Evolutionary conservation across 2,888 invertebrate species (phyloP), one percentile per base, ranked within the genome.

Genomic region (Chrysopilus asiliformis): DNA sequence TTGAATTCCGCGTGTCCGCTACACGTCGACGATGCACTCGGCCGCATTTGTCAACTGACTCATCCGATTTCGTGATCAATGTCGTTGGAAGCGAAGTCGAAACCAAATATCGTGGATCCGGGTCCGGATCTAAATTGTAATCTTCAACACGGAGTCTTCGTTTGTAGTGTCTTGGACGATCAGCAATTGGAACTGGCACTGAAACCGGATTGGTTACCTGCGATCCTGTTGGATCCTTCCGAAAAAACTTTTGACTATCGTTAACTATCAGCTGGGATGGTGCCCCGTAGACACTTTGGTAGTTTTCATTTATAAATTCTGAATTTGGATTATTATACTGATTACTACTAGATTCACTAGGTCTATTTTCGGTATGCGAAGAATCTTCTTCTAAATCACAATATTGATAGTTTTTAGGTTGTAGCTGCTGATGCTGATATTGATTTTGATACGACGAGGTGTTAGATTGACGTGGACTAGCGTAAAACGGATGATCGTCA

Each of bases 281-380:
- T n/a, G 58, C 57, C 7, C 46, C 50, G 36, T 61, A 61, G 8
- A 61, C 60, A 47, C 60, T 60, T 32, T 52, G 53, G 48, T 61
- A 61, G 34, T 59, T 58, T 40, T 60, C 59, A 48, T 60, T 38
- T 32, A 32, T 14, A 14, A 32, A 18, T 10, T 18, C 9, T 13
- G 19, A 22, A 12, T 37, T 34, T 10, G 27, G 20, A n/a, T 18
- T 14, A 18, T 31, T 26, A n/a, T 29, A 18, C n/a, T 26, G 3
- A 12, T 27, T 28, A 24, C 25, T 19, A 8, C n/a, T 31, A 9
- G 14, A 18, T 12, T 40, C 25, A 10, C 12, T 28, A 15, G 22
- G 16, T 9, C 13, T 19, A 14, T n/a, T 20, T 36, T 36, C 14
- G 22, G 19, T 22, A 8, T 22, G 7, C 10, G 7, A 10, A 26